Conservation (phyloP, 2,113 vertebrate species). For the Chamaea fasciata region DNA sequence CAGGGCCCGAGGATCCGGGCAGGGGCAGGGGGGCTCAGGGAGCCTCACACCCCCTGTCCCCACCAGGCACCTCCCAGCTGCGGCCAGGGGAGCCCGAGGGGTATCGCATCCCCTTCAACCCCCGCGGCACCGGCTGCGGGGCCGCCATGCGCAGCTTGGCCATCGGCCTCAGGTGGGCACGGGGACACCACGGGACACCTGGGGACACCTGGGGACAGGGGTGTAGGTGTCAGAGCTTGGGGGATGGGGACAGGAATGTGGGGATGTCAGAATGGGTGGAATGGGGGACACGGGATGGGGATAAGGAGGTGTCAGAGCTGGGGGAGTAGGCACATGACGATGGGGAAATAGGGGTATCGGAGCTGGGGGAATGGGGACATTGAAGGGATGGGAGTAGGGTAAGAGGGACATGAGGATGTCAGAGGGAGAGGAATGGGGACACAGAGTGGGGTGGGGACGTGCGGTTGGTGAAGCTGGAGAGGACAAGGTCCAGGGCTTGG, state of each 20-base stretch:
- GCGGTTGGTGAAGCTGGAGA: background rate
- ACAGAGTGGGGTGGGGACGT: background rate
- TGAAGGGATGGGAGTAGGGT: background rate
- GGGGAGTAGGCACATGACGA: background rate
- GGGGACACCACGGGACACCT: background rate
- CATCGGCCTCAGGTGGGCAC: background rate
- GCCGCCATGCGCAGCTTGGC: background rate
- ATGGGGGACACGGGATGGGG: background rate
- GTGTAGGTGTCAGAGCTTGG: background rate
- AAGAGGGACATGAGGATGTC: background rate
- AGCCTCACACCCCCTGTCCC: background rate
- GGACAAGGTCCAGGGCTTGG: background rate
- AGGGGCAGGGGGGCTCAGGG: background rate
- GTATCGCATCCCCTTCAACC: background rate
- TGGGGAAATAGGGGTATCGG: background rate
- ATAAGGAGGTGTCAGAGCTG: background rate
- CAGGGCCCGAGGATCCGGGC: accelerated
- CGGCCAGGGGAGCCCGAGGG: background rate
- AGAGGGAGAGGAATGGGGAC: background rate
- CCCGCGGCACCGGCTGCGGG: background rate
- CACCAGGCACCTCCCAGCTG: background rate
- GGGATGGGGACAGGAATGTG: too few species aligned
- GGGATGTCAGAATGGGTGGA: too few species aligned
- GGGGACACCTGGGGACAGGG: background rate
- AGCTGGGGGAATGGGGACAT: background rate